phyloP scores from a whole-genome alignment of 2,113 vertebrate genomes.

The Tamias sibiricus region DNA sequence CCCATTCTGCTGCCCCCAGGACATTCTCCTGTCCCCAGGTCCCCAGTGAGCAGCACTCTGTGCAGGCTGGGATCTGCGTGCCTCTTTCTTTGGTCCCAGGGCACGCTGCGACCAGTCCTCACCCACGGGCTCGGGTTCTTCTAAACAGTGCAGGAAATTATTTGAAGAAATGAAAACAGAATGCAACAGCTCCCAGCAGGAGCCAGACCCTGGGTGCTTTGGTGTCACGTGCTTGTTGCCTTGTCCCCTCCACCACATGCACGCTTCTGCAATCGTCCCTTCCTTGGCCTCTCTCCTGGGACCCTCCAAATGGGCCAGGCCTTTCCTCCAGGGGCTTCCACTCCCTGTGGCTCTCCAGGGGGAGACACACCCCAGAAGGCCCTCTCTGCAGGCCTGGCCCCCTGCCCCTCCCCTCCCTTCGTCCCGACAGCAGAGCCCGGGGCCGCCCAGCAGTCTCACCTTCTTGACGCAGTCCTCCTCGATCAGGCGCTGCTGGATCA shows the following conservation, averaged over 20 bases:
- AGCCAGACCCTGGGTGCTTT: neutral
- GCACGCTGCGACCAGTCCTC: neutral
- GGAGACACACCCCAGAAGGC: neutral
- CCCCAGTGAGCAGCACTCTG: neutral
- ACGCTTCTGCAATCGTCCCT: neutral
- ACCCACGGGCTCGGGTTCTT: neutral
- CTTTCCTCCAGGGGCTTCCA: neutral
- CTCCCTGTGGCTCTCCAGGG: neutral
- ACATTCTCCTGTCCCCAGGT: neutral
- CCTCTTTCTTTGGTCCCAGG: neutral
- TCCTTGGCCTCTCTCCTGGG: neutral
- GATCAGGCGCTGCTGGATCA: slow-evolving; percentile 89
- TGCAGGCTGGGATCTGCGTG: neutral
- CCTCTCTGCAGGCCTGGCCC: slow-evolving; percentile 91
- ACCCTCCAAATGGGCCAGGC: neutral
- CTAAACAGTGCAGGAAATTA: neutral
- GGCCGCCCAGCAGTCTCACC: slow-evolving; percentile 88
- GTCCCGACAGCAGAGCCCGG: slow-evolving; percentile 79
- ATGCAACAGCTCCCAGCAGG: neutral
- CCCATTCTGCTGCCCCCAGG: neutral
- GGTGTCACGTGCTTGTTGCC: rapidly evolving
- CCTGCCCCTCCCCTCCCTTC: slow-evolving; percentile 88
- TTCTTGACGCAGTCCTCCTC: slow-evolving; percentile 89
- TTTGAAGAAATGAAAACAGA: neutral
- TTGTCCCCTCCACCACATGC: no score